These are phyloP conservation scores for Pangasius larnaudii DNA, from an alignment of 2,797 vertebrate genomes.

Conservation along the genomic window DNA sequence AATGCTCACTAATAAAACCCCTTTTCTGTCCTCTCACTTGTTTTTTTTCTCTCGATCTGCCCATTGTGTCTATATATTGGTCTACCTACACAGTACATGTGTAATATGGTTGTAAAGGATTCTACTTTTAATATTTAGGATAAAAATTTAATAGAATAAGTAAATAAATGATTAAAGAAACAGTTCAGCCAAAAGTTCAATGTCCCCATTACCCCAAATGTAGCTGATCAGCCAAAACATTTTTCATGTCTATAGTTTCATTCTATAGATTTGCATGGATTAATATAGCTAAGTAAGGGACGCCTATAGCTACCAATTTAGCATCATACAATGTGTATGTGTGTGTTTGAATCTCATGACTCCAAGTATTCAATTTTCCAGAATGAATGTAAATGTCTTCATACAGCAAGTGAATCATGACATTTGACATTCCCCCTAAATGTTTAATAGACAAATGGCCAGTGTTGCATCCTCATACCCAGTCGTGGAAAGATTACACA, in stretches of 20 bases:
- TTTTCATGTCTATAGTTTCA: neutral
- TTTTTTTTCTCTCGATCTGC: neutral
- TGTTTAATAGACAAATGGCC: neutral
- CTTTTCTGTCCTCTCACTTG: neutral
- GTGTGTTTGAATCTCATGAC: neutral
- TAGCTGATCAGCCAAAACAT: neutral
- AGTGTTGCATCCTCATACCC: neutral
- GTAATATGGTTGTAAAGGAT: neutral
- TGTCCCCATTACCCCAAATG: neutral
- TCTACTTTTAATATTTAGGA: neutral
- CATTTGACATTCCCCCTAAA: neutral
- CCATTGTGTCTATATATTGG: neutral
- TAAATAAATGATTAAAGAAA: neutral
- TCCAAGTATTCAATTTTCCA: neutral
- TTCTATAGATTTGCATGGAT: neutral
- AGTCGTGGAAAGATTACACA: neutral
- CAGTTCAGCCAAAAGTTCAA: neutral
- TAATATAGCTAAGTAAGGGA: neutral
- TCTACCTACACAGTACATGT: neutral
- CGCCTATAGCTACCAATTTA: neutral
- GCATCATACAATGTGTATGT: neutral
- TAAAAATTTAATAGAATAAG: neutral
- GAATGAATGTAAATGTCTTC: neutral
- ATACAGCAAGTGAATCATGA: neutral
- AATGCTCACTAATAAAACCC: slow-evolving; percentile 58